These are phyloP conservation scores for Sinelater perroti DNA, from an alignment of 2,888 invertebrate genomes.

Conservation along the genomic window DNA sequence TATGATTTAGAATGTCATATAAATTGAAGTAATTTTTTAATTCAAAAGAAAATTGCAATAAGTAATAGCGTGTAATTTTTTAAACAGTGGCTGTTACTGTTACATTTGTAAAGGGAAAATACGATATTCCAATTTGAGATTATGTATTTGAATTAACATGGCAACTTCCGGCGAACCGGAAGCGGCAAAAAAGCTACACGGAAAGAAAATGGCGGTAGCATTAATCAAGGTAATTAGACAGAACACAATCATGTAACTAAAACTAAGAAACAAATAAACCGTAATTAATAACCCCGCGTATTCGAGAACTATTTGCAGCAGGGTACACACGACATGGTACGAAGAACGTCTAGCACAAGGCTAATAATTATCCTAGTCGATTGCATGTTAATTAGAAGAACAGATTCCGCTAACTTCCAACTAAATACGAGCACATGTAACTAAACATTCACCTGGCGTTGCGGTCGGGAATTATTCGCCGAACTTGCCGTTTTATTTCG, in stretches of 20 bases:
- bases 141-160: too few relatives aligned
- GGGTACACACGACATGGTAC: slow-evolving; percentile 42
- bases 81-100: too few relatives aligned
- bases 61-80: too few relatives aligned
- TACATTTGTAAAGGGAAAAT: too few relatives aligned
- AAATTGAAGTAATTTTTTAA: too few relatives aligned
- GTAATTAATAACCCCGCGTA: slow-evolving; percentile 40
- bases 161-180: too few relatives aligned
- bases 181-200: neutral
- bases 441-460: too few relatives aligned
- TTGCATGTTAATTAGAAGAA: slow-evolving; percentile 40
- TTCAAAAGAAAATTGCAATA: too few relatives aligned
- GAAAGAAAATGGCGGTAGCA: neutral
- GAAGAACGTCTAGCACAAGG: slow-evolving; percentile 40
- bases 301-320: slow-evolving; percentile 39
- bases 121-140: too few relatives aligned
- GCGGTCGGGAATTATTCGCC: neutral
- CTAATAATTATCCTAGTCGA: slow-evolving; percentile 41
- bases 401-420: slow-evolving; percentile 24
- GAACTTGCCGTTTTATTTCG: too few relatives aligned
- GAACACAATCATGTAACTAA: slow-evolving; percentile 29
- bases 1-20: too few relatives aligned
- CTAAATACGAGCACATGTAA: slow-evolving; percentile 12
- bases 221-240: slow-evolving; percentile 15
- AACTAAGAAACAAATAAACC: slow-evolving; percentile 39